Percentiles rank a stretch among this genome's conserved stretches.
These are phyloP conservation scores for Pampus argenteus DNA, from an alignment of 2,797 vertebrate genomes.

Conservation along the genomic window DNA sequence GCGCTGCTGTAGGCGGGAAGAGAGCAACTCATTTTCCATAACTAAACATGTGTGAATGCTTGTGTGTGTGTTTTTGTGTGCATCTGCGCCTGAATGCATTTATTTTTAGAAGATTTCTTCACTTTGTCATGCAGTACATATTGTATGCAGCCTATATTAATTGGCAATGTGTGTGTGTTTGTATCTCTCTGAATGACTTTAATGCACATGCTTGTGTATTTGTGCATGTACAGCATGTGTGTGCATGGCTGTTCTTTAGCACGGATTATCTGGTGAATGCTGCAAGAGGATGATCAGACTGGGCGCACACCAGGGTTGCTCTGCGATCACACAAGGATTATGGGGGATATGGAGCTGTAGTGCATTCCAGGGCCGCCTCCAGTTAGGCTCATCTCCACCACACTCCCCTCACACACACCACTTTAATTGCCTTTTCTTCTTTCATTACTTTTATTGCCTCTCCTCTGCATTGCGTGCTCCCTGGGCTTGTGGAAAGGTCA, in stretches of 20 bases:
- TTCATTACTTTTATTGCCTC: slow-evolving; percentile 89
- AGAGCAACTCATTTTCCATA: slow-evolving; percentile 69
- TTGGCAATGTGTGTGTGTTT: slow-evolving; percentile 42
- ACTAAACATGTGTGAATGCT: slow-evolving; percentile 41
- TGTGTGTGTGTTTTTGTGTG: slow-evolving; percentile 21
- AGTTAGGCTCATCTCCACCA: slow-evolving; percentile 83
- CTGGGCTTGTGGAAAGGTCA: slow-evolving; percentile 87
- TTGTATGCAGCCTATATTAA: slow-evolving; percentile 60
- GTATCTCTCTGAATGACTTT: slow-evolving; percentile 35
- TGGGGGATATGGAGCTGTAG: slow-evolving; percentile 82
- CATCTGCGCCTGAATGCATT: slow-evolving; percentile 51
- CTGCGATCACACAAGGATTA: slow-evolving; percentile 86
- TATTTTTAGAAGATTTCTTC: slow-evolving; percentile 57
- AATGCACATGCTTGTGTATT: neutral
- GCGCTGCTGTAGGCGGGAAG: slow-evolving; percentile 58
- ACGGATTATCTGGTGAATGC: slow-evolving; percentile 77
- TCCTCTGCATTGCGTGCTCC: slow-evolving; percentile 83
- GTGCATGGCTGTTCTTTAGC: slow-evolving; percentile 66
- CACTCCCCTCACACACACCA: slow-evolving; percentile 78
- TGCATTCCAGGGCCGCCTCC: slow-evolving; percentile 80
- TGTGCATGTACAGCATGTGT: slow-evolving; percentile 19
- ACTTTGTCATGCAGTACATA: slow-evolving; percentile 53
- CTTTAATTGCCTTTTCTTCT: slow-evolving; percentile 90
- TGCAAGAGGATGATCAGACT: slow-evolving; percentile 77
- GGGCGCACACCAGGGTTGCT: slow-evolving; percentile 79